Evolutionary conservation across 1,140 invertebrate genomes (phyloP).

Genomic region (Drosophila jambulina): DNA sequence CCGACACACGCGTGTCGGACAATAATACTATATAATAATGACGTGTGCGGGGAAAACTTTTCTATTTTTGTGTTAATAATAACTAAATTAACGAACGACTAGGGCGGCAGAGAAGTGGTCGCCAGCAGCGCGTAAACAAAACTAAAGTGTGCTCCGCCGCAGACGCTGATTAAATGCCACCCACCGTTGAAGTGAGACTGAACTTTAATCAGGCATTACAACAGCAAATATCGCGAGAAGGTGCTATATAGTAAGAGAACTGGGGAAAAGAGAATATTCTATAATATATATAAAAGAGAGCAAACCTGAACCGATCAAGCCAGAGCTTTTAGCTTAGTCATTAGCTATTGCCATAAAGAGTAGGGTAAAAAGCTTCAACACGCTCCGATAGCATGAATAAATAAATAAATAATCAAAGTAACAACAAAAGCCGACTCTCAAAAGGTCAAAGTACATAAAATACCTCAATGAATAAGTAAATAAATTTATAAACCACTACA

Average conservation of each 20-base stretch:
- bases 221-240: slow-evolving; percentile 22
- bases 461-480: background rate
- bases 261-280: slow-evolving; percentile 8
- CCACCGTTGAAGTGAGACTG: slow-evolving; percentile 16
- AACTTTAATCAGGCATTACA: slow-evolving; percentile 53
- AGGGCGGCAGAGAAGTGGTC: slow-evolving; percentile 17
- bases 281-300: background rate
- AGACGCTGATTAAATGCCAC: slow-evolving; percentile 50
- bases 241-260: slow-evolving; percentile 9
- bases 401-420: slow-evolving; percentile 11
- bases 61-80: slow-evolving; percentile 52
- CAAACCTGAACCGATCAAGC: background rate
- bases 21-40: slow-evolving; percentile 1
- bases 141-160: slow-evolving; percentile 48
- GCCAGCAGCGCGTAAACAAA: slow-evolving; percentile 39
- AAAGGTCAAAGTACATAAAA: slow-evolving; percentile 25
- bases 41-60: slow-evolving; percentile 22
- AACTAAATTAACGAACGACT: slow-evolving; percentile 22
- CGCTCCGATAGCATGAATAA: slow-evolving; percentile 9
- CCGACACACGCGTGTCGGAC: slow-evolving; percentile 49
- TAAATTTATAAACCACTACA: background rate
- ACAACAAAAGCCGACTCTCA: background rate
- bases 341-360: background rate
- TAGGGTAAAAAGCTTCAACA: slow-evolving; percentile 1
- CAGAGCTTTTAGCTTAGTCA: slow-evolving; percentile 25